Conservation (phyloP, 2,113 vertebrate species). For the Sorex fumeus region DNA sequence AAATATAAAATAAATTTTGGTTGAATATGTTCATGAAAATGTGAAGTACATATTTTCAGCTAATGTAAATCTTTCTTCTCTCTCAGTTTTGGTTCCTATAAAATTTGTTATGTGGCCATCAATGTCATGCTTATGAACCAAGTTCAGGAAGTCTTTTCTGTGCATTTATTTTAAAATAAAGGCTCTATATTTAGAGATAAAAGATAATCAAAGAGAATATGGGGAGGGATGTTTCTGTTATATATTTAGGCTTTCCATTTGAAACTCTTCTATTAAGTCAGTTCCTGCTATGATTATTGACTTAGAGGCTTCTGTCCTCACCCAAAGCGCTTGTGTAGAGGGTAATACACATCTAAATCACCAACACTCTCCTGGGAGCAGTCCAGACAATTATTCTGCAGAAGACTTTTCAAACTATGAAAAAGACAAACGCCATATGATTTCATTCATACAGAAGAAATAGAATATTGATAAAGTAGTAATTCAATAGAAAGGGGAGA, state of each 20-base stretch:
- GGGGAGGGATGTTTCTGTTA: neutral
- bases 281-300: neutral
- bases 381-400: slow-evolving; percentile 1
- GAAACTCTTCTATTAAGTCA: slow-evolving; percentile 5
- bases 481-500: too few species aligned
- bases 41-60: neutral
- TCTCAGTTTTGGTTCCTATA: neutral
- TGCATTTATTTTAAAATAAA: slow-evolving; percentile 12
- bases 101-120: neutral
- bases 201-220: neutral
- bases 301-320: neutral
- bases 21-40: neutral
- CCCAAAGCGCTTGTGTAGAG: neutral
- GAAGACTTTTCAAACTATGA: neutral
- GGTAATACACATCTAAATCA: neutral
- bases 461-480: neutral
- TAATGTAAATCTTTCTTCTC: neutral
- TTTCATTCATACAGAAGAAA: neutral
- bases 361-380: neutral
- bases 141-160: neutral
- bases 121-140: neutral
- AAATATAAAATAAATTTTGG: neutral
- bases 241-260: neutral
- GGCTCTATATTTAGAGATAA: neutral
- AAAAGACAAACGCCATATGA: neutral